phyloP scores from a whole-genome alignment of 2,888 invertebrate species.

The Apodemia duryi region DNA sequence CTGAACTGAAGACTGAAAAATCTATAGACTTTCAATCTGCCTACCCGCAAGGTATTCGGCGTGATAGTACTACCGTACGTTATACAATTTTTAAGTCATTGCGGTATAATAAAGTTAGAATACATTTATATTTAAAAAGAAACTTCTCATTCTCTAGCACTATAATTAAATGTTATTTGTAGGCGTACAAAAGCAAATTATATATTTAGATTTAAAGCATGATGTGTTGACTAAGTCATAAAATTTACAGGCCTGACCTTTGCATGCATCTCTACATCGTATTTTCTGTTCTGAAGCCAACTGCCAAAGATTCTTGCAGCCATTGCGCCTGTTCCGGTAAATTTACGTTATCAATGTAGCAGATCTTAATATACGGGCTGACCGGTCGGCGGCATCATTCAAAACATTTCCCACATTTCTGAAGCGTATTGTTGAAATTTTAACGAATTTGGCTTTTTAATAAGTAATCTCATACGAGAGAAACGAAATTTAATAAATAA shows the following conservation, averaged over 20 bases:
- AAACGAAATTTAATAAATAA: not conserved
- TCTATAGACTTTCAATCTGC: no score
- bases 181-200: constrained; percentile 7
- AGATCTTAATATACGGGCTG: constrained; percentile 32
- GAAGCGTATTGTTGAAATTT: constrained; percentile 15
- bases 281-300: constrained; percentile 24
- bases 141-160: not conserved
- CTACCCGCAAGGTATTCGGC: no score
- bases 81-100: no score
- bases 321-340: constrained; percentile 32
- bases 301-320: constrained; percentile 29
- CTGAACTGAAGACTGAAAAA: no score
- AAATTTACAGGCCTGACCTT: constrained; percentile 32
- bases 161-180: constrained; percentile 9
- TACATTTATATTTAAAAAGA: not conserved
- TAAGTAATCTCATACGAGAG: not conserved
- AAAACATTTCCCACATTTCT: constrained; percentile 5
- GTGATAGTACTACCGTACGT: no score
- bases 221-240: constrained; percentile 21
- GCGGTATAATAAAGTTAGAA: no score
- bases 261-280: constrained; percentile 19
- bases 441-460: not conserved
- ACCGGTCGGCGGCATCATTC: constrained; percentile 24
- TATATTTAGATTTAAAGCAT: constrained; percentile 18
- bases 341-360: constrained; percentile 35